Base-by-base conservation (phyloP, 1,140 invertebrate species). In the Ips typographus region DNA sequence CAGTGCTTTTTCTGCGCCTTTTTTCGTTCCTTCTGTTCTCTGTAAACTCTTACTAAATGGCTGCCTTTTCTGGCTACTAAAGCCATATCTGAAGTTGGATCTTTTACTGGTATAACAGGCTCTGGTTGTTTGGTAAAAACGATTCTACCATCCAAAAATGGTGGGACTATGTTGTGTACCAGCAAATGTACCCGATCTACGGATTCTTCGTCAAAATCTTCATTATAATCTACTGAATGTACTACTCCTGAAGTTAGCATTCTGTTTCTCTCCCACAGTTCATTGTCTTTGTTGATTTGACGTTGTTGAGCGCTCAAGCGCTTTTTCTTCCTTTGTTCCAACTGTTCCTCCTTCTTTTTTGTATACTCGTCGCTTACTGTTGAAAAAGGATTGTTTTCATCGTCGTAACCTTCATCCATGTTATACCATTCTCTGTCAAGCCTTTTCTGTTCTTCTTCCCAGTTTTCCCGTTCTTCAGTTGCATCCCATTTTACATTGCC, bases 71-170 rank as follows among this genome's bases (percentile, higher is more conserved):
- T 85, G 0, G 98, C 90, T 60, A 98, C 91, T 47, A 98, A 83
- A 0, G 98, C 98, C 95, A 99, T 98, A 77, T 99, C 97, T 1
- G 93, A 96, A 38, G 95, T 98, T 0, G 96, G 92, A 85, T 99
- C 98, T 85, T 94, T 71, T 77, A 92, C 91, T 60, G 94, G 94
- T 74, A 98, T 89, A 59, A 98, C 93, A 61, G 96, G 96, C 80
- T 99, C 96, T 4, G 95, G 95, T 81, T 99, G 98, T 80, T 99
- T 99, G 0, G 98, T 99, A 77, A 99, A 99, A 0, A 98, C 96
- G 77, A 99, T 98, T 49, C 98, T 85, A 1, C 98, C 98, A 84
- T 99, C 98, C 2, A 99, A 83, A 82, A 99, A 99, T 4, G 98
- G 98, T 1, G 98, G 98, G 2, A 99, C 94, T 60, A 99, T 96